These are phyloP conservation scores for Pica pica DNA, from an alignment of 2,113 vertebrate species.

Conservation along the genomic window DNA sequence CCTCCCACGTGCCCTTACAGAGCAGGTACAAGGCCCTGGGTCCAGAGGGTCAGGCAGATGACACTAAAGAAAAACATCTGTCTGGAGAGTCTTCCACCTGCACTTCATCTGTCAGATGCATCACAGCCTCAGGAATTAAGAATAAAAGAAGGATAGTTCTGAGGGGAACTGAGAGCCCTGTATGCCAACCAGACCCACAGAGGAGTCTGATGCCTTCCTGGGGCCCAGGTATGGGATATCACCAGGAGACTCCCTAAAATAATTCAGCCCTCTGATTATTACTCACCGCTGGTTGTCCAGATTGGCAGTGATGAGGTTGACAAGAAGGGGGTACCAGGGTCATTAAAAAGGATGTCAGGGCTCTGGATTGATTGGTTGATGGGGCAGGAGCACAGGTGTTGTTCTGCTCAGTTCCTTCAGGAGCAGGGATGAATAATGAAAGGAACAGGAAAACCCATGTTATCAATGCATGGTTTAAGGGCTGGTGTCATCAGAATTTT, in stretches of 20 bases:
- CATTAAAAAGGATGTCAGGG: neutral
- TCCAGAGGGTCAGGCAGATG: neutral
- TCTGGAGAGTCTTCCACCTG: neutral
- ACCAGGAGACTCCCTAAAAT: neutral
- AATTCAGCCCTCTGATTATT: neutral
- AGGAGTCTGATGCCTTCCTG: neutral
- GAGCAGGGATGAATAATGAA: neutral
- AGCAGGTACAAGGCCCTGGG: neutral
- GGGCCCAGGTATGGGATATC: neutral
- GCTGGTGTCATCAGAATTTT: neutral
- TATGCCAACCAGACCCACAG: neutral
- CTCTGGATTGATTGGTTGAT: neutral
- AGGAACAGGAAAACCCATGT: neutral
- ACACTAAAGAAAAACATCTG: neutral
- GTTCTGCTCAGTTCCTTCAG: neutral
- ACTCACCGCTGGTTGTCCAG: neutral
- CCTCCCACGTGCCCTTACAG: neutral
- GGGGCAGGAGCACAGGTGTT: neutral
- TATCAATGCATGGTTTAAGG: neutral
- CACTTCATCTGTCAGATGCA: neutral
- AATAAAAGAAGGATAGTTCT: neutral
- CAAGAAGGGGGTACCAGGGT: neutral
- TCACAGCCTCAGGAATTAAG: neutral
- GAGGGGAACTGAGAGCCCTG: no score
- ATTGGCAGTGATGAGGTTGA: neutral